Conservation (phyloP, 1,140 invertebrate species). For the Heliconius eleuchia region DNA sequence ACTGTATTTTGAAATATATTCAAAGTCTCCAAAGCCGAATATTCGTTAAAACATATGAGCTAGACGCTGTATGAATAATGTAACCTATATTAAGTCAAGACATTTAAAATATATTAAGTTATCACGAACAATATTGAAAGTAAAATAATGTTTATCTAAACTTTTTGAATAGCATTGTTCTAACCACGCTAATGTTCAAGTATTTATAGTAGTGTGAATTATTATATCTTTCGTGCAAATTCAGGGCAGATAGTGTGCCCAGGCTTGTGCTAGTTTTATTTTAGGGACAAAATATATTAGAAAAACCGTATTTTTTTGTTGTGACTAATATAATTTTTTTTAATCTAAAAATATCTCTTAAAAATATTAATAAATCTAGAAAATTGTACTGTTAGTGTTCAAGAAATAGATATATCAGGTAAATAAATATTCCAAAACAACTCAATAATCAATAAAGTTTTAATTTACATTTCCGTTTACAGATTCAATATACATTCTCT, state of each 20-base stretch:
- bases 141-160: neutral
- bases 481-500: neutral
- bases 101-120: neutral
- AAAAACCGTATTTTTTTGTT: neutral
- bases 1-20: neutral
- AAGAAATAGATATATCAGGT: neutral
- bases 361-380: too few relatives aligned
- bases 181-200: neutral
- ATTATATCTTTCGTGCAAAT: neutral
- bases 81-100: neutral
- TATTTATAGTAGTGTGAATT: constrained; percentile 5
- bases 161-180: neutral
- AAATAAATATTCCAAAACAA: neutral
- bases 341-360: too few relatives aligned
- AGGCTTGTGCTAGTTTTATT: constrained; percentile 13
- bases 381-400: neutral
- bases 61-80: neutral
- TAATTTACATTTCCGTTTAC: neutral
- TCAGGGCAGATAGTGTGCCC: neutral
- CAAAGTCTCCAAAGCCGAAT: neutral
- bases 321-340: too few relatives aligned
- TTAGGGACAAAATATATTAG: neutral
- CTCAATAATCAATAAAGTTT: neutral
- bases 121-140: neutral
- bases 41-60: neutral